These are phyloP conservation scores for Odontesthes bonariensis DNA, from an alignment of 2,113 vertebrate genomes.

Conservation along the genomic window DNA sequence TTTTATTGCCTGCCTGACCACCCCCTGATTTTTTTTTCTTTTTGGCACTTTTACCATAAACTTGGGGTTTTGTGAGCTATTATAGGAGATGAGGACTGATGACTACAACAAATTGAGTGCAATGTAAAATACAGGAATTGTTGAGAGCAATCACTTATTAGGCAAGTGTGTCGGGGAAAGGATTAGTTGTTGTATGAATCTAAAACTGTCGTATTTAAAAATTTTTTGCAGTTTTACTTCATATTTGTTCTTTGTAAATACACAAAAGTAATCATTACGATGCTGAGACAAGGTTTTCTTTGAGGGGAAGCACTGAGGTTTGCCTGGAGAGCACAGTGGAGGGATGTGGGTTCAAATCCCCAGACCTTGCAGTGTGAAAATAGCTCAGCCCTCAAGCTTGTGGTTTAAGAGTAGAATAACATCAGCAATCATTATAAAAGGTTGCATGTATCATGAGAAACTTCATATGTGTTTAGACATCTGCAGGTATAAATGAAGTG, in stretches of 20 bases:
- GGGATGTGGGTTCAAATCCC: conserved; percentile 81
- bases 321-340: conserved; percentile 72
- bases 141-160: conserved; percentile 31
- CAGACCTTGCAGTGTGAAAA: conserved; percentile 82
- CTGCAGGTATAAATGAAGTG: conserved; percentile 65
- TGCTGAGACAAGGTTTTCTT: conserved; percentile 75
- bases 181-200: conserved; percentile 27
- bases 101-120: conserved; percentile 50
- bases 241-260: conserved; percentile 75
- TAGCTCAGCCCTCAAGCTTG: conserved; percentile 78
- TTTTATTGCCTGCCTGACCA: conserved; percentile 65
- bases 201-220: conserved; percentile 21
- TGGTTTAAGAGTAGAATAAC: conserved; percentile 77
- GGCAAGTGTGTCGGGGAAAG: conserved; percentile 26
- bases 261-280: conserved; percentile 68
- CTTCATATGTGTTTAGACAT: conserved; percentile 70
- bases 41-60: conserved; percentile 56
- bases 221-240: conserved; percentile 66
- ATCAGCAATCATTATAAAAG: conserved; percentile 72
- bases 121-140: conserved; percentile 43
- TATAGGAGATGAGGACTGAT: conserved; percentile 55
- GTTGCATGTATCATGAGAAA: conserved; percentile 70
- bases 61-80: conserved; percentile 63
- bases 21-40: conserved; percentile 49
- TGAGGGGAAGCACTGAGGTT: conserved; percentile 77